These are phyloP conservation scores for Falco novaeseelandiae DNA, from an alignment of 2,797 vertebrate genomes.

Conservation along the genomic window DNA sequence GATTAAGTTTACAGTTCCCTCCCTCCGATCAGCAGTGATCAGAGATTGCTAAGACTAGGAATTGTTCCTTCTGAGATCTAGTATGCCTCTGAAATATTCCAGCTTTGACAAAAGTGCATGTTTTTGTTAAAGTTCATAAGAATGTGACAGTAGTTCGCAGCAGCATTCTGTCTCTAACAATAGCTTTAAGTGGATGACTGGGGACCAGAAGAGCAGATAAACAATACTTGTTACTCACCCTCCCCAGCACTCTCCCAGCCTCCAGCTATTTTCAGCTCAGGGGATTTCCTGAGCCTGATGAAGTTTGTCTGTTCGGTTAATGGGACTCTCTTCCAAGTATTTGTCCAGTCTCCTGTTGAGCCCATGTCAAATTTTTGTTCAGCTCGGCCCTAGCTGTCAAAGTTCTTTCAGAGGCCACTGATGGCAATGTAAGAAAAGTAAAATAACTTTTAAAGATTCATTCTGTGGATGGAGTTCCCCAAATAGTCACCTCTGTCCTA, in stretches of 20 bases:
- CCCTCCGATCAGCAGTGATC: not conserved
- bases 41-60: slow-evolving; percentile 1
- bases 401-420: not conserved
- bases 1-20: slow-evolving; percentile 14
- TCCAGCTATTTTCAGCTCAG: slow-evolving; percentile 58
- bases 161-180: slow-evolving; percentile 52
- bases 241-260: slow-evolving; percentile 15
- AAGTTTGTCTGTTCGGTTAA: slow-evolving; percentile 42
- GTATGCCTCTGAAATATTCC: slow-evolving; percentile 33
- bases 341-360: not conserved
- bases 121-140: slow-evolving; percentile 13
- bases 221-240: slow-evolving; percentile 31
- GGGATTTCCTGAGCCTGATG: slow-evolving; percentile 59
- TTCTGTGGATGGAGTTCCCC: not conserved
- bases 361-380: not conserved
- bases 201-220: slow-evolving; percentile 21
- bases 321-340: slow-evolving; percentile 41
- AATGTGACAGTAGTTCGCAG: slow-evolving; percentile 46
- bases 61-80: not conserved
- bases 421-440: not conserved
- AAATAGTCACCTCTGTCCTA: not conserved
- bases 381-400: not conserved
- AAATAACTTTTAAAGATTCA: not conserved
- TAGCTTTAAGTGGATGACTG: slow-evolving; percentile 41
- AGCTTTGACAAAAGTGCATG: slow-evolving; percentile 42